Conservation (phyloP, 2,888 invertebrate genomes). For the Melinaea menophilus region DNA sequence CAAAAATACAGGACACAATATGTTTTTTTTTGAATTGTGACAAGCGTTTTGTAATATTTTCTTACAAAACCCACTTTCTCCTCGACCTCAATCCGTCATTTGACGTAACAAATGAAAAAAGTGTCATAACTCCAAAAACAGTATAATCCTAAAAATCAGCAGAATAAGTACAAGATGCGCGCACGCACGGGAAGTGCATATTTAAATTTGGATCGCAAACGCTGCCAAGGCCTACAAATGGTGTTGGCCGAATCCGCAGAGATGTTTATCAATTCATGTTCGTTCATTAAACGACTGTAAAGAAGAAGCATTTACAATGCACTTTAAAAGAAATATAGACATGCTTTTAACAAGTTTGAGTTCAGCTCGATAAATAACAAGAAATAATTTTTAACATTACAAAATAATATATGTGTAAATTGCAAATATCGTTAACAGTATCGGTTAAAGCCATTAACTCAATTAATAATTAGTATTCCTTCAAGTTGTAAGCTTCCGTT, state of each 20-base stretch:
- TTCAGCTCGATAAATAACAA: too few relatives aligned
- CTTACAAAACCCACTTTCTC: slow-evolving; percentile 14
- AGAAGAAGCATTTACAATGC: not conserved
- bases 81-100: slow-evolving; percentile 24
- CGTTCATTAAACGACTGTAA: slow-evolving; percentile 1
- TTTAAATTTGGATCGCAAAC: slow-evolving; percentile 55
- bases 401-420: not conserved
- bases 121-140: slow-evolving; percentile 15
- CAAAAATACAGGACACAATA: not conserved
- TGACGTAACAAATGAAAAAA: slow-evolving; percentile 20
- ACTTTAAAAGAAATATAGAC: too few relatives aligned
- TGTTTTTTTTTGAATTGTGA: slow-evolving; percentile 4
- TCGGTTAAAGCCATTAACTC: slow-evolving; percentile 1
- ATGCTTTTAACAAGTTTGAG: too few relatives aligned
- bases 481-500: slow-evolving; percentile 2
- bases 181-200: slow-evolving; percentile 48
- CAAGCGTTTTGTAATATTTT: slow-evolving; percentile 5
- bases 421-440: not conserved
- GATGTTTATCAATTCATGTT: slow-evolving; percentile 22
- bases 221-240: slow-evolving; percentile 50
- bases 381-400: not conserved
- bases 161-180: slow-evolving; percentile 26
- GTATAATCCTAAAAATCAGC: slow-evolving; percentile 19
- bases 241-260: slow-evolving; percentile 7
- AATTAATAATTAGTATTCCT: slow-evolving; percentile 5